Evolutionary conservation across 2,113 vertebrate genomes (phyloP), one percentile per base, ranked within the genome.

Genomic region (Neopipo cinnamomea): DNA sequence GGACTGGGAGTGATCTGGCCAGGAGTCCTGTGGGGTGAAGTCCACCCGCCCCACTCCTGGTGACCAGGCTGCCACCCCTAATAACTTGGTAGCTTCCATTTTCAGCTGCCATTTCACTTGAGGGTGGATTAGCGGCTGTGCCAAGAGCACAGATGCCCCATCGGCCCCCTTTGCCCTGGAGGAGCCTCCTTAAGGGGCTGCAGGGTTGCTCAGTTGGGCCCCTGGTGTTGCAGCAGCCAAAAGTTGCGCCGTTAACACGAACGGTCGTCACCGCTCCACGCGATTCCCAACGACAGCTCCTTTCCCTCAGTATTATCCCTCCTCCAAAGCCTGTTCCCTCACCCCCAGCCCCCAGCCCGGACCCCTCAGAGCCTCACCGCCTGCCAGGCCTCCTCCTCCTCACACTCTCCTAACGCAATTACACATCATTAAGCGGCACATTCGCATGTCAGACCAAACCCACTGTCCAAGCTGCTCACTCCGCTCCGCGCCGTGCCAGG

Each of bases 381-480:
- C 91, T 39, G 59, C 35, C 23, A 72, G 72, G 66, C 39, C 0
- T 46, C 11, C 37, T 85, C 55, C 70, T 88, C 50, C 70, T 77
- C 46, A 1, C 20, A 3, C 25, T 62, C 42, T 83, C 91, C 85
- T 53, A 21, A 30, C 2, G 7, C 15, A 6, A 65, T 23, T 5
- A 3, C 65, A 13, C 27, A 8, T n/a, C 30, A 90, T 65, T 70
- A 78, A 85, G 73, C 1, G 0, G 71, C 62, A 75, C 85, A 30
- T 91, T 47, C 49, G 49, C 88, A 58, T 50, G 93, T 31, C 95
- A 91, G 93, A 91, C 95, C 65, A 59, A 96, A 92, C 79, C 88
- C 90, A 44, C 67, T 50, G 92, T 20, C 95, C 96, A 88, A 94
- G 93, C 92, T 86, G 95, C 95, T 79, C 24, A 37, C 49, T 81